Base-by-base conservation (phyloP, 2,797 vertebrate species). In the Anabas testudineus region DNA sequence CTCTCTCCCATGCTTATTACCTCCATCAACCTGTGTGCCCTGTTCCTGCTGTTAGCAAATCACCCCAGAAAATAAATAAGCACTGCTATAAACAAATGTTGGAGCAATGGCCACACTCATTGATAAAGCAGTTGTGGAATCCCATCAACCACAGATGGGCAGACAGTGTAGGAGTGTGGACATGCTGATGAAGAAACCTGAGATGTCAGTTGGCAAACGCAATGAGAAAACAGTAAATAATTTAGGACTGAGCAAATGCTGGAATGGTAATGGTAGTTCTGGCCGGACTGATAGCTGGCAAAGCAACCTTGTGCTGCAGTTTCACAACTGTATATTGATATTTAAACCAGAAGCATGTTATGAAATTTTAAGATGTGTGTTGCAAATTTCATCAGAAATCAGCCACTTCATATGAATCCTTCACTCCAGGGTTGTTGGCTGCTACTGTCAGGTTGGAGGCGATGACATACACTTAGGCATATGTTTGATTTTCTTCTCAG, bases 21-120 rank as follows among this genome's bases (percentile, higher is more conserved):
- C 55, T 56, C 61, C 45, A 58, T 74, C 81, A 88, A 84, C 88
- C 76, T 73, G 60, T 13, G 54, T 65, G 59, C 65, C 80, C 78
- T 26, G 28, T 3, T 62, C 81, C 86, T 82, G 71, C 87, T 90
- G 88, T 86, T 83, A 53, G 48, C 63, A 70, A 87, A 80, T 86
- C 80, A 71, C 64, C 63, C 43, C 52, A 36, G 71, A 69, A 83
- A 83, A 83, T 86, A 80, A 87, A 86, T 74, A 87, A 76, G 56
- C 36, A 6, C 10, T 0, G 45, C 46, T 34, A 60, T 64, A 85
- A 83, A 89, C 82, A 90, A 83, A 77, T 67, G 72, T 54, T 61
- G 70, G 65, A 3, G 72, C 8, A 0, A 37, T 19, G 67, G 70
- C 64, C 37, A 1, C 0, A 37, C 32, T 28, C 1, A 12, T 32